Evolutionary conservation across 2,888 invertebrate genomes (phyloP), one percentile per base, ranked within the genome.

Genomic region (Atrina japonica): DNA sequence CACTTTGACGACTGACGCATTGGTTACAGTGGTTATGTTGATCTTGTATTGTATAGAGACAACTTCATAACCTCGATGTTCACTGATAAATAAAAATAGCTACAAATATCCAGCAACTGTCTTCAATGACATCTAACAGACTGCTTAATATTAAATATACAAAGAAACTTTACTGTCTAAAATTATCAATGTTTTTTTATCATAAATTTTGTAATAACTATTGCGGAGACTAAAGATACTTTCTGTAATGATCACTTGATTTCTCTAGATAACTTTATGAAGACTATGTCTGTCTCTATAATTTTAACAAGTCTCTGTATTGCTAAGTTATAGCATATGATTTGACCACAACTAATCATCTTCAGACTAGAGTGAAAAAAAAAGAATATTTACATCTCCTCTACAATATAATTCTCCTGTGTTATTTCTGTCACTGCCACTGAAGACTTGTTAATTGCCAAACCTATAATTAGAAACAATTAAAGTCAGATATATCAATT

Each of bases 11-110:
- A n/a, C n/a, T 41, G 56, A 18, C 30, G 16, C n/a, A n/a, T n/a
- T n/a, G n/a, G 16, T 47, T 18, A 49, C 23, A 35, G 23, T 30
- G 1, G 41, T 23, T 25, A 61, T 61, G 3, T 29, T 29, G n/a
- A 61, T 49, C 14, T 61, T 61, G 35, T 61, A 61, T 21, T 49
- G 5, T 29, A 61, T 11, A 6, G 30, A 16, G 9, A 30, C 11
- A 3, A 61, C 29, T 30, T 47, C 21, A 29, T 50, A 45, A 7
- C 61, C 61, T 49, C 61, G 25, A 30, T 61, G 23, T 11, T 18
- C 18, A 45, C 49, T 61, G n/a, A 6, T 25, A 29, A 14, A 53
- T 53, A 30, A 53, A 53, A 2, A 27, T 25, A 29, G 14, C 49
- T 0, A 49, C 2, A 18, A 25, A 23, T 21, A n/a, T 21, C 14